A percentile compares a stretch with the other conserved stretches of the same genome.
Conservation (phyloP, 2,113 vertebrate genomes). For the Amphiprion ocellaris region DNA sequence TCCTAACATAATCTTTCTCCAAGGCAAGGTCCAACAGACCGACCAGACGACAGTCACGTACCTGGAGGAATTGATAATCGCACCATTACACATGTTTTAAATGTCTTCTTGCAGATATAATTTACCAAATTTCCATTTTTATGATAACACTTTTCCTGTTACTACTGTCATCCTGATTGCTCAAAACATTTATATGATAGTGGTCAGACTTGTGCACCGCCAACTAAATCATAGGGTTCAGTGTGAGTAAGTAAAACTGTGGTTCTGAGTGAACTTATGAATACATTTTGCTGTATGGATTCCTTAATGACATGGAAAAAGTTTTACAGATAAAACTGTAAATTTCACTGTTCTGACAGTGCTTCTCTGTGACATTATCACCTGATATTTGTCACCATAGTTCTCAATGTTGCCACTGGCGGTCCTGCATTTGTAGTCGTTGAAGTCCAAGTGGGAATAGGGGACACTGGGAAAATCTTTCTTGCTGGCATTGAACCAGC, state of each 20-base stretch:
- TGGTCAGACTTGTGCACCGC: too few relatives aligned
- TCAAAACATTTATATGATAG: too few relatives aligned
- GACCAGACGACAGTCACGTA: conserved; percentile 89
- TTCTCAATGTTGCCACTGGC: conserved; percentile 88
- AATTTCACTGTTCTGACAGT: background rate
- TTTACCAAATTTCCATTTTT: too few relatives aligned
- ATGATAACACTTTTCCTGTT: too few relatives aligned
- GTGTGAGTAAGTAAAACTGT: too few relatives aligned
- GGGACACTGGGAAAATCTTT: conserved; percentile 89
- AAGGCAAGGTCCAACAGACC: conserved; percentile 91
- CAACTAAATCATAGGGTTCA: too few relatives aligned
- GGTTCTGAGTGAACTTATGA: too few relatives aligned
- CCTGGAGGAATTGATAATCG: conserved; percentile 73
- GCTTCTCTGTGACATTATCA: conserved; percentile 56
- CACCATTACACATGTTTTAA: background rate
- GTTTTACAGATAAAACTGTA: too few relatives aligned
- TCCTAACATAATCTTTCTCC: conserved; percentile 89
- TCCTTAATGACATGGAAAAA: too few relatives aligned
- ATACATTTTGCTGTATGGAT: too few relatives aligned
- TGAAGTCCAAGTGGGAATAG: conserved; percentile 89
- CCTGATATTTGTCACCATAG: conserved; percentile 89
- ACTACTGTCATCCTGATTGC: too few relatives aligned
- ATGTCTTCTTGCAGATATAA: too few relatives aligned
- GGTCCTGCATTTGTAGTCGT: conserved; percentile 90
- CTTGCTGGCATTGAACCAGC: conserved; percentile 86